Evolutionary conservation across 2,888 invertebrate genomes (phyloP), one percentile per base, ranked within the genome.

Genomic region (Lamproptera curius): DNA sequence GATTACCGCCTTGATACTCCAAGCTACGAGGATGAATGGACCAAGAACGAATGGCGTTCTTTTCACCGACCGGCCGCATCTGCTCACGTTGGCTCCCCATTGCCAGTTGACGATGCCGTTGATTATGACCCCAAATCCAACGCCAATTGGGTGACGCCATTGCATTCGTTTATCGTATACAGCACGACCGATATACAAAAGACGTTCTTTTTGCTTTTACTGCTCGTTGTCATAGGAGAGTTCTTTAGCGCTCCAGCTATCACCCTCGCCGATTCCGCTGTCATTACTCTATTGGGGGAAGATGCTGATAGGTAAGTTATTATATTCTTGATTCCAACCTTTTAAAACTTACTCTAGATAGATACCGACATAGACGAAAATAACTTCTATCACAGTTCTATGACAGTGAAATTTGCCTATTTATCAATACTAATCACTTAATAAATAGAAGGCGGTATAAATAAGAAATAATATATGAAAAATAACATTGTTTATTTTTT

Each of bases 211-310:
- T 90, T 99, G 28, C 89, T 99, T 33, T 88, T 99, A 44, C 88
- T 99, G 37, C 90, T 99, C 44, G 96, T 99, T 10, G 92, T 98
- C 17, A 94, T 99, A 46, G 99, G 99, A 0, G 99, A 99, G 85
- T 99, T 99, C 88, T 98, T 99, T 84, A 95, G 96, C 63, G 97
- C 98, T 0, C 98, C 98, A 0, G 97, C 98, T 28, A 94, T 98
- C 58, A 97, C 98, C 0, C 88, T 99, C 42, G 98, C 98, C 0
- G 97, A 97, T 76, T 95, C 95, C 0, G 97, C 96, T 4, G 96
- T 95, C 34, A 94, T 97, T 53, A 95, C 95, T 2, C 88, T 96
- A 56, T 90, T 98, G 0, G 97, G 96, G 0, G 96, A 97, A 68
- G 96, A 95, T 69, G 93, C 94, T 0, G 95, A 95, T 67, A 91